A percentile compares a stretch with the other conserved stretches of the same genome.
phyloP scores from a whole-genome alignment of 2,113 vertebrate species.

The Tursiops truncatus region DNA sequence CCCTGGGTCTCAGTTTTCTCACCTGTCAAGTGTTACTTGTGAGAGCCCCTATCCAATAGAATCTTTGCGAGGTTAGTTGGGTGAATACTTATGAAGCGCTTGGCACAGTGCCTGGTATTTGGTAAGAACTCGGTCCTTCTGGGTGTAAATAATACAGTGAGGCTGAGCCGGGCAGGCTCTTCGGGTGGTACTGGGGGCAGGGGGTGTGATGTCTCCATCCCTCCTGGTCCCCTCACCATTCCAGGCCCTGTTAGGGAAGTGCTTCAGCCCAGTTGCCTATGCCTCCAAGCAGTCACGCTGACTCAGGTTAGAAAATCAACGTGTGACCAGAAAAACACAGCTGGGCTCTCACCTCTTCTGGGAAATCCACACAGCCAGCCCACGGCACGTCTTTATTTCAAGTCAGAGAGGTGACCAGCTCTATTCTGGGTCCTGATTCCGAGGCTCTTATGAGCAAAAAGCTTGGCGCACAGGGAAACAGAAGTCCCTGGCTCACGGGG shows the following conservation, averaged over 20 bases:
- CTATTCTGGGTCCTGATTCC: neutral
- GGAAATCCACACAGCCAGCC: conserved; percentile 17
- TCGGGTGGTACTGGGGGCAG: too few relatives aligned
- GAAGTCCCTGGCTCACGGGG: neutral
- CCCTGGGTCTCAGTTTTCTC: neutral
- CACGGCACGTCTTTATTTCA: neutral
- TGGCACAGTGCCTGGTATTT: neutral
- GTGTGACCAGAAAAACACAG: conserved; percentile 48
- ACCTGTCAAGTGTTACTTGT: neutral
- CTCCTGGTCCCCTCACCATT: neutral
- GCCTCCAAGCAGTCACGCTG: conserved; percentile 15
- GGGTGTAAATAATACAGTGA: neutral
- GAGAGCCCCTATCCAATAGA: neutral
- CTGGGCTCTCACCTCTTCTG: conserved; percentile 11
- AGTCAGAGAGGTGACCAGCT: neutral
- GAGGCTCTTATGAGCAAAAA: neutral
- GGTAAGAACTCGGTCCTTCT: neutral
- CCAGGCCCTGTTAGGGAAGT: conserved; percentile 50
- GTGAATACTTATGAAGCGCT: neutral
- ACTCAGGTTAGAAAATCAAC: conserved; percentile 70
- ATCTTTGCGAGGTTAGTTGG: neutral
- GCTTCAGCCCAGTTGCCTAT: conserved; percentile 26
- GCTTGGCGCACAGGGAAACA: neutral
- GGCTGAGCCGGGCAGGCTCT: neutral
- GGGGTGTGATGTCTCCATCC: neutral